Percentiles rank a stretch among this genome's conserved stretches.
These are phyloP conservation scores for Osmerus eperlanus DNA, from an alignment of 2,113 vertebrate genomes.

Conservation along the genomic window DNA sequence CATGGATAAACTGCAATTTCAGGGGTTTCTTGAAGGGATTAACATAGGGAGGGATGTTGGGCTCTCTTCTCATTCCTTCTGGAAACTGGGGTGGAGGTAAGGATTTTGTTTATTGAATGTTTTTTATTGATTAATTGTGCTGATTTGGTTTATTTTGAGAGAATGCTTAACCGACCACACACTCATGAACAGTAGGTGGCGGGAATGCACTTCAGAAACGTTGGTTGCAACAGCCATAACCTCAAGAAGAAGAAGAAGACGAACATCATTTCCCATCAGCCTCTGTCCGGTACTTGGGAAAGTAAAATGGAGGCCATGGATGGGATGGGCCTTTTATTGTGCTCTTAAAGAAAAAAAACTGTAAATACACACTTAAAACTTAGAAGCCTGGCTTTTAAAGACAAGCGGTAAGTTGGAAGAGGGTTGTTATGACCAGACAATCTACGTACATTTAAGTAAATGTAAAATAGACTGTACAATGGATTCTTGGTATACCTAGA, in stretches of 20 bases:
- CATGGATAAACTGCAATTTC: no score
- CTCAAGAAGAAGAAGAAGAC: background rate
- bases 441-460: no score
- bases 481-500: no score
- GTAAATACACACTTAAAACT: slow-evolving; percentile 13
- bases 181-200: background rate
- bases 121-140: no score
- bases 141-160: no score
- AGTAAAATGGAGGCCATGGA: slow-evolving; percentile 77
- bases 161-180: background rate
- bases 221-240: background rate
- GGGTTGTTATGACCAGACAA: background rate
- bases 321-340: slow-evolving; percentile 60
- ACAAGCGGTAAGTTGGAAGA: background rate
- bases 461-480: no score
- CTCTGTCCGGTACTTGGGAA: slow-evolving; percentile 33
- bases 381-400: background rate
- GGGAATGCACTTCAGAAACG: background rate
- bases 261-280: slow-evolving; percentile 50
- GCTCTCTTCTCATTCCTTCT: no score
- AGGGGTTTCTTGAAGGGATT: no score
- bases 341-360: slow-evolving; percentile 45
- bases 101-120: background rate
- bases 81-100: background rate
- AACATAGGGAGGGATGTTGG: no score